Conservation (phyloP, 2,113 vertebrate species). For the Phasianus colchicus region DNA sequence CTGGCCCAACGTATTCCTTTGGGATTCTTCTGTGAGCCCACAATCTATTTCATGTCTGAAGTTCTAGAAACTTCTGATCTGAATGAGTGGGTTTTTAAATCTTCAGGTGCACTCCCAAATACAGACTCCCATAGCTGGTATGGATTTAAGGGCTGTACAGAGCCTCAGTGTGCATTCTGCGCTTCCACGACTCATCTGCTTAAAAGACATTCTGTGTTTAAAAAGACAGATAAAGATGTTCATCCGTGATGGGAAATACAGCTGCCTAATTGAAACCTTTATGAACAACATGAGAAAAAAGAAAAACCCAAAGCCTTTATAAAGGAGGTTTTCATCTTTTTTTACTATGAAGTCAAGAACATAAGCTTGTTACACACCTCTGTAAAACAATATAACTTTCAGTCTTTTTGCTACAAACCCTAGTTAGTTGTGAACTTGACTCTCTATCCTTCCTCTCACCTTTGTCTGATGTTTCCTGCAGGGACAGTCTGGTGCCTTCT, state of each 20-base stretch:
- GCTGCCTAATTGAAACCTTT: background rate
- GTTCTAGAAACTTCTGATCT: background rate
- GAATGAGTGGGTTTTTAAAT: background rate
- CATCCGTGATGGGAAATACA: background rate
- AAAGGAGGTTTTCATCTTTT: background rate
- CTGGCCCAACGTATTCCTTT: background rate
- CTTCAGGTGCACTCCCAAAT: background rate
- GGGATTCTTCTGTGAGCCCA: background rate
- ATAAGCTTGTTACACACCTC: background rate
- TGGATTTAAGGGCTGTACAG: background rate
- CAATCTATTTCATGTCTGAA: background rate
- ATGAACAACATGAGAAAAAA: background rate
- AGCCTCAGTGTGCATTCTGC: background rate
- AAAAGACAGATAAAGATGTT: background rate
- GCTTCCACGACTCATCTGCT: background rate
- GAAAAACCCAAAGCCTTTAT: background rate
- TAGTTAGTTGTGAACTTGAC: background rate
- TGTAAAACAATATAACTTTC: background rate
- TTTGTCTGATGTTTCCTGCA: background rate
- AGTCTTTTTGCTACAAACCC: background rate
- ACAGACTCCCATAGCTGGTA: background rate
- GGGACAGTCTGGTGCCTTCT: background rate
- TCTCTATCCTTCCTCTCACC: background rate
- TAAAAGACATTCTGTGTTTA: background rate
- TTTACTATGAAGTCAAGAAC: background rate